These are phyloP conservation scores for Enteromius viviparus DNA, from an alignment of 2,797 vertebrate species.

Conservation along the genomic window DNA sequence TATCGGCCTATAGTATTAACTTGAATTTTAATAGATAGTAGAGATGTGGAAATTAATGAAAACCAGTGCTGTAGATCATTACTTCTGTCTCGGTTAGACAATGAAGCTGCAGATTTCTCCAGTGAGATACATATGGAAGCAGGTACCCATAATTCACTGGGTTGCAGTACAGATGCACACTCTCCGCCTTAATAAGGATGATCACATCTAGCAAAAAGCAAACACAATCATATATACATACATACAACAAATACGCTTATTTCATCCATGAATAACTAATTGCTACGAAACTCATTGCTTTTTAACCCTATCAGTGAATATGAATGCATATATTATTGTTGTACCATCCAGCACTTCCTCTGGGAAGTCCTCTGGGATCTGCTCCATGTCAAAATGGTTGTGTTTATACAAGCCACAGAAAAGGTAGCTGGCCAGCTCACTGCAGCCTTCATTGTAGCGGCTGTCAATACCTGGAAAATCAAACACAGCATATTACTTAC, in stretches of 20 bases:
- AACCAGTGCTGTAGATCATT: slow-evolving; percentile 21
- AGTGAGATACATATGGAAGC: slow-evolving; percentile 90
- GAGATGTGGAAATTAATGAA: slow-evolving; percentile 13
- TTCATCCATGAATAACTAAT: neutral
- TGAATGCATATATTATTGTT: slow-evolving; percentile 40
- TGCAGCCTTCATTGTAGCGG: slow-evolving; percentile 94
- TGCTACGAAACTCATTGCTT: neutral
- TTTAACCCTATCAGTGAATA: slow-evolving; percentile 11
- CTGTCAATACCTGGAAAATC: slow-evolving; percentile 90
- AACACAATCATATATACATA: neutral
- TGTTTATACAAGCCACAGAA: slow-evolving; percentile 91
- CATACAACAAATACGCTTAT: neutral
- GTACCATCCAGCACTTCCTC: slow-evolving; percentile 96
- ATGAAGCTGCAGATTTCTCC: slow-evolving; percentile 96
- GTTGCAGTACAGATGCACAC: slow-evolving; percentile 97
- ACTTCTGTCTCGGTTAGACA: slow-evolving; percentile 95
- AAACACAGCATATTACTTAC: slow-evolving; percentile 13
- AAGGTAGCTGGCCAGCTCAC: slow-evolving; percentile 92
- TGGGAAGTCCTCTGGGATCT: slow-evolving; percentile 83
- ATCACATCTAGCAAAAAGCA: slow-evolving; percentile 85
- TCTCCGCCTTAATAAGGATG: slow-evolving; percentile 90
- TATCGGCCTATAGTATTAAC: neutral
- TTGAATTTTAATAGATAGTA: neutral
- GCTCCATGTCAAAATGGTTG: slow-evolving; percentile 81
- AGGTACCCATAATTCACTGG: slow-evolving; percentile 92